Percentiles rank a stretch among this genome's conserved stretches.
phyloP scores from a whole-genome alignment of 1,140 invertebrate species.

The Calliphora vicina region DNA sequence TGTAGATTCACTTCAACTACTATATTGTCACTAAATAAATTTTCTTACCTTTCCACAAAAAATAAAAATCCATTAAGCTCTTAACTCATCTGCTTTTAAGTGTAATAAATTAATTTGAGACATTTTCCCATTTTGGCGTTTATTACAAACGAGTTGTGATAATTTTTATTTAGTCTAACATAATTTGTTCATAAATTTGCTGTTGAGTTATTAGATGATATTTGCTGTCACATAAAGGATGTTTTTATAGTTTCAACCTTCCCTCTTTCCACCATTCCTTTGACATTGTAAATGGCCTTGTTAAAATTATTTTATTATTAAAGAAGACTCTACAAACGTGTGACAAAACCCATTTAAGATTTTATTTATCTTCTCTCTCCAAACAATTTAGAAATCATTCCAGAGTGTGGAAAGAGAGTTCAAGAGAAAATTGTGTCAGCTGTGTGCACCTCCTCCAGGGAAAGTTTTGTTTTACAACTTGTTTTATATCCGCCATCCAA shows the following conservation, averaged over 20 bases:
- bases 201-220: neutral
- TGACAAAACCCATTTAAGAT: too few relatives aligned
- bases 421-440: neutral
- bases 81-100: neutral
- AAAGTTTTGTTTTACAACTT: neutral
- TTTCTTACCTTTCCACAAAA: neutral
- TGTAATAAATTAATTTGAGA: slow-evolving; percentile 18
- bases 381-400: too few relatives aligned
- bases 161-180: slow-evolving; percentile 14
- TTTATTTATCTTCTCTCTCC: too few relatives aligned
- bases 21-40: neutral
- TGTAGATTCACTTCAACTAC: too few relatives aligned
- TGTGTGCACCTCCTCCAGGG: too few relatives aligned
- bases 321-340: too few relatives aligned
- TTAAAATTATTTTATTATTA: neutral
- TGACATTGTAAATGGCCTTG: neutral
- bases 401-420: neutral
- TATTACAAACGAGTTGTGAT: neutral
- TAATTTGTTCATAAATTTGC: neutral
- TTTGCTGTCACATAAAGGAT: neutral
- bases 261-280: too few relatives aligned
- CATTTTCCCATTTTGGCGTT: neutral
- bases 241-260: neutral
- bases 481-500: too few relatives aligned
- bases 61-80: neutral